Base-by-base conservation (phyloP, 2,888 invertebrate genomes). In the Eumacrocentrus americanus region DNA sequence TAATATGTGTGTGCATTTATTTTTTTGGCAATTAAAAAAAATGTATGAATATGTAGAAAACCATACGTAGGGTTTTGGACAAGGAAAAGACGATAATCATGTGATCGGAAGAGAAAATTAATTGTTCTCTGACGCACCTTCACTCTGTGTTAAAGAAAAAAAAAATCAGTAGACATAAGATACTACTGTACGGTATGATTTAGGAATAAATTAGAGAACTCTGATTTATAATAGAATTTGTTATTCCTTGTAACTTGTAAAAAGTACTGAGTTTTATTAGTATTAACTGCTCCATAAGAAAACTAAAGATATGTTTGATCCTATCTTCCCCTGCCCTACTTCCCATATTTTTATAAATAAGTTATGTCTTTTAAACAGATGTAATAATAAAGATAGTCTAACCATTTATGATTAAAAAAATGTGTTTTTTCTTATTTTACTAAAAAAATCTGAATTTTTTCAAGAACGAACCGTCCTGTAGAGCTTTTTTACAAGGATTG, bases 191-290 rank as follows among this genome's bases (percentile, higher is more conserved):
- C 70, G 71, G 69, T 73, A 71, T 67, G 66, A 61, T 70, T 71
- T 71, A 64, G 65, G 29, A 66, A 61, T 72, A 72, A 72, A 69
- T 65, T 71, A 69, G 67, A 68, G 53, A 67, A 69, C 68, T 67
- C 69, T 68, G 68, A 74, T 75, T 9, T 73, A 76, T 69, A 71
- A 72, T 76, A 76, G 68, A 78, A 73, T 74, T 80, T 80, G 80
- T 80, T 80, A 80, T 80, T 76, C 74, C 75, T 78, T 80, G 75
- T 76, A 80, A 77, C 73, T 76, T 80, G 80, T 80, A 80, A 80
- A 80, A 80, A 80, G 80, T 80, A 80, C 80, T 80, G 78, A 80
- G 75, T 80, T 80, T 80, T 78, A 80, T 79, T 78, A 76, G 76
- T 76, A 76, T 76, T 77, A 77, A 77, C 67, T 76, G 74, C 68